Base-by-base conservation (phyloP, 2,113 vertebrate genomes). In the Shinisaurus crocodilurus region DNA sequence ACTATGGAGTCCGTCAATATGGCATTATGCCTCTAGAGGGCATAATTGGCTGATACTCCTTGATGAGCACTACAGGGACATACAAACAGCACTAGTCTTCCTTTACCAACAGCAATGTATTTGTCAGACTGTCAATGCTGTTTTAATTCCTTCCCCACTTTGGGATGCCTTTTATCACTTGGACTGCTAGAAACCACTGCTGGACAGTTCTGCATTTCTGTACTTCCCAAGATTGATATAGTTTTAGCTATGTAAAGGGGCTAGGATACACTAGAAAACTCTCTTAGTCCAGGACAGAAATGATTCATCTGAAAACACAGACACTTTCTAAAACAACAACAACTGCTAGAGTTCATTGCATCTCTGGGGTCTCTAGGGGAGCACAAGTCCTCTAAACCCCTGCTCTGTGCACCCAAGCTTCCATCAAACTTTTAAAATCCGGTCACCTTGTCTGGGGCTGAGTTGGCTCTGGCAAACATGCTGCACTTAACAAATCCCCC, bases 311-410 rank as follows among this genome's bases (percentile, higher is more conserved):
- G 27, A 72, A 84, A 65, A 63, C 0, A n/a, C 69, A 75, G 29
- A 45, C 63, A 69, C 15, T 37, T 60, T 40, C 54, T 4, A 75
- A 89, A 20, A 63, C 32, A 34, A 40, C 40, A 43, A 34, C 54
- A 40, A 20, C 37, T 65, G 65, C 48, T 72, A 25, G 20, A 63
- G 20, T 32, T 88, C 3, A 0, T 23, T 89, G 90, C 90, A 48
- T 89, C 82, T 85, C 1, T 65, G 43, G 7, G 8, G 5, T 74
- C 60, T 91, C 82, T 86, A 50, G 85, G 70, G 87, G 48, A 45
- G 13, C 7, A 77, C 23, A 57, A 29, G 0, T 57, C n/a, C 25
- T 85, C 77, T 37, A 89, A 67, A 18, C 45, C 82, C 0, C 0
- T 85, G 90, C 77, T 91, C 13, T 20, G 40, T 45, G 27, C 20